Evolutionary conservation across 2,113 vertebrate species (phyloP).

Genomic region (Copsychus sechellarum): DNA sequence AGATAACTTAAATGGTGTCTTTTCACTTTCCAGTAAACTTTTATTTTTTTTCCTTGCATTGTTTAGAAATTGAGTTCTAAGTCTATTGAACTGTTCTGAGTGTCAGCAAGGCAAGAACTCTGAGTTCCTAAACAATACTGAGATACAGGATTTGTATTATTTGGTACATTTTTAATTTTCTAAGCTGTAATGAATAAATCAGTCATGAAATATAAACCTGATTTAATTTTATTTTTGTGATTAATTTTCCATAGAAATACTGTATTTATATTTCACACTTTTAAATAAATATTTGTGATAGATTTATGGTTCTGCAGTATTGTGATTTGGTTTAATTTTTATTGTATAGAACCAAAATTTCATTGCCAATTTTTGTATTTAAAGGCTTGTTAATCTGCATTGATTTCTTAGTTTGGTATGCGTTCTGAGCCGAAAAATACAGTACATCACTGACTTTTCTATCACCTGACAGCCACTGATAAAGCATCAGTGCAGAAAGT

Average conservation of each 20-base stretch:
- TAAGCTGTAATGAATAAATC: background rate
- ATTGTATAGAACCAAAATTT: constrained; percentile 37
- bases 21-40: background rate
- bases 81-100: background rate
- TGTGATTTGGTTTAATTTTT: constrained; percentile 2
- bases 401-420: constrained; percentile 75
- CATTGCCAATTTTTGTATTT: constrained; percentile 61
- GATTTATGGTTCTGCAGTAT: background rate
- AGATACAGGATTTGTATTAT: background rate
- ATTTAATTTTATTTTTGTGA: background rate
- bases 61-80: background rate
- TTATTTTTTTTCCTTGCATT: background rate
- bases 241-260: background rate
- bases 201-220: background rate
- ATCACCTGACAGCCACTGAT: constrained; percentile 75
- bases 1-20: background rate
- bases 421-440: constrained; percentile 70
- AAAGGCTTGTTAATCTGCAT: constrained; percentile 72
- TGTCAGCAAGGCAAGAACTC: background rate
- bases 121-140: background rate
- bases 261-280: background rate
- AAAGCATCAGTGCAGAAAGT: constrained; percentile 73
- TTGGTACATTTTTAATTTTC: background rate
- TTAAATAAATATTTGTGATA: background rate
- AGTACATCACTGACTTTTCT: constrained; percentile 71